Evolutionary conservation across 2,797 vertebrate species (phyloP).

Genomic region (Hippoglossus hippoglossus): DNA sequence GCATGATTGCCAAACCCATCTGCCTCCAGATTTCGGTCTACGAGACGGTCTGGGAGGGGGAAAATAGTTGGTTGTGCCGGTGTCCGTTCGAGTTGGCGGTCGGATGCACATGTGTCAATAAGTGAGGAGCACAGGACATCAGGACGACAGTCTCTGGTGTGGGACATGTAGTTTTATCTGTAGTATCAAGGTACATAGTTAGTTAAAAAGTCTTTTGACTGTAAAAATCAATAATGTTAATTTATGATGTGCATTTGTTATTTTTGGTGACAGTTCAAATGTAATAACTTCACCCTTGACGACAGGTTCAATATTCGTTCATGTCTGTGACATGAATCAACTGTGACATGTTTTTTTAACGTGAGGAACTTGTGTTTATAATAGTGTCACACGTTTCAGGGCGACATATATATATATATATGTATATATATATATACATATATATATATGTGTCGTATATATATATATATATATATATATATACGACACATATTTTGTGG

Average conservation of each 20-base stretch:
- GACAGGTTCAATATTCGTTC: no score
- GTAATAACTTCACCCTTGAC: no score
- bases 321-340: conserved; percentile 33
- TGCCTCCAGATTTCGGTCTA: neutral
- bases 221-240: no score
- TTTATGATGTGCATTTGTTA: neutral
- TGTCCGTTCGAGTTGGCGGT: conserved; percentile 43
- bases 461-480: no score
- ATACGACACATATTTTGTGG: neutral
- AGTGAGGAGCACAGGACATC: neutral
- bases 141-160: no score
- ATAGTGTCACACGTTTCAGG: neutral
- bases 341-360: no score
- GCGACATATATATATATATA: neutral
- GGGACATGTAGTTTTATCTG: no score
- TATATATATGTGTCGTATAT: no score
- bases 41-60: accelerated
- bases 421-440: no score
- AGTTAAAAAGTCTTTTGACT: no score
- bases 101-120: conserved; percentile 54
- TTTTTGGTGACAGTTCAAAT: neutral
- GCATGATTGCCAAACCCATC: conserved; percentile 27
- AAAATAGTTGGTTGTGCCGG: accelerated
- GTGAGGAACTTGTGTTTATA: conserved; percentile 7
- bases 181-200: no score